A percentile compares a stretch with the other conserved stretches of the same genome.
Evolutionary conservation across 2,113 vertebrate genomes (phyloP).

Genomic region (Notechis scutatus): DNA sequence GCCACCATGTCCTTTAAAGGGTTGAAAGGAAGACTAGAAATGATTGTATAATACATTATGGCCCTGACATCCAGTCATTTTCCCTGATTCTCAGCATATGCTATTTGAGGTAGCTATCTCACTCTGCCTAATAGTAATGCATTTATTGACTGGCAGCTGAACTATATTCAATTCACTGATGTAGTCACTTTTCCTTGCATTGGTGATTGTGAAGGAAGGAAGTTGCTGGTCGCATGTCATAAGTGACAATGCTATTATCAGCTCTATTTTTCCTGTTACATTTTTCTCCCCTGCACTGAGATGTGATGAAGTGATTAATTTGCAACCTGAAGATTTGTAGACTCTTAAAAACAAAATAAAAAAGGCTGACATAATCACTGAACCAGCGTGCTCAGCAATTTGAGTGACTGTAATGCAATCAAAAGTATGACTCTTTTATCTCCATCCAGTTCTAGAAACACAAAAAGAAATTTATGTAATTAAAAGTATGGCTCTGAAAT

Average conservation of each 20-base stretch:
- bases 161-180: background rate
- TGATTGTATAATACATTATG: background rate
- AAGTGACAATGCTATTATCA: background rate
- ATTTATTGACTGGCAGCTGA: background rate
- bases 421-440: background rate
- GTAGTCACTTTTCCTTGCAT: background rate
- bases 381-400: conserved; percentile 25
- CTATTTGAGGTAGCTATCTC: background rate
- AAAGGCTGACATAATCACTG: background rate
- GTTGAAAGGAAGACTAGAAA: background rate
- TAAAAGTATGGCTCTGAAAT: conserved; percentile 36
- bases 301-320: background rate
- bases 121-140: background rate
- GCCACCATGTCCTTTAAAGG: background rate
- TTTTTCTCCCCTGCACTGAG: background rate
- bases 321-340: background rate
- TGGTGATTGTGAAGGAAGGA: background rate
- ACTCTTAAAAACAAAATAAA: background rate
- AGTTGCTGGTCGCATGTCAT: background rate
- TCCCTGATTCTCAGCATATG: background rate
- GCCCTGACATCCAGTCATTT: background rate
- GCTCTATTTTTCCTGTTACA: background rate
- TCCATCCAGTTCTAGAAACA: conserved; percentile 24
- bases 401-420: conserved; percentile 23
- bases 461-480: conserved; percentile 37